These are phyloP conservation scores for Phymastichus coffea DNA, from an alignment of 1,140 invertebrate genomes.

Conservation along the genomic window DNA sequence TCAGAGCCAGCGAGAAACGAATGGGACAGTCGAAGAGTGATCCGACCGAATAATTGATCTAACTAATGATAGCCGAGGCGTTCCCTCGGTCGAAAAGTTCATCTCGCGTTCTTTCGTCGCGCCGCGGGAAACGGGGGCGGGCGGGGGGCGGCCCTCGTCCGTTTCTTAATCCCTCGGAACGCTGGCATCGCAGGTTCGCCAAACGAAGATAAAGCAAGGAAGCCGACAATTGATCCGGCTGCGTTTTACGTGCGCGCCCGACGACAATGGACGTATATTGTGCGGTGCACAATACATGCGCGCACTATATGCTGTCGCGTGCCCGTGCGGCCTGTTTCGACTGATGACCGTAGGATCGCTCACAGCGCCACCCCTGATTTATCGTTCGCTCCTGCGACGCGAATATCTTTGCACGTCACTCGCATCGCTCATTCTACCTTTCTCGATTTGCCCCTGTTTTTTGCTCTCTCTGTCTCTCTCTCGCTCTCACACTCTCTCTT, in stretches of 20 bases:
- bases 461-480: not conserved
- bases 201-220: not conserved
- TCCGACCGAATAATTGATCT: no score
- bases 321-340: not conserved
- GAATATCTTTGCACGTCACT: slow-evolving; percentile 21
- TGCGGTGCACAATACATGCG: not conserved
- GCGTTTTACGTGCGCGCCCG: not conserved
- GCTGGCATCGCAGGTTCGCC: no score
- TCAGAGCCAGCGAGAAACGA: no score
- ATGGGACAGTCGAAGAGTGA: no score
- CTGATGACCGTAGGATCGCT: not conserved
- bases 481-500: not conserved
- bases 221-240: not conserved
- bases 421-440: not conserved
- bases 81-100: no score
- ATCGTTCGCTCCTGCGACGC: not conserved
- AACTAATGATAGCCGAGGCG: no score
- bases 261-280: not conserved
- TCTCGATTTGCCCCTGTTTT: not conserved
- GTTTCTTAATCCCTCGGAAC: not conserved
- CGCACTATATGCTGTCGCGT: not conserved
- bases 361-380: not conserved
- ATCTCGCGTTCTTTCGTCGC: slow-evolving; percentile 3
- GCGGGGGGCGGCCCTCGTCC: slow-evolving; percentile 4
- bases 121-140: slow-evolving; percentile 17